Conservation (phyloP, 2,113 vertebrate species). For the Gymnobelideus leadbeateri region DNA sequence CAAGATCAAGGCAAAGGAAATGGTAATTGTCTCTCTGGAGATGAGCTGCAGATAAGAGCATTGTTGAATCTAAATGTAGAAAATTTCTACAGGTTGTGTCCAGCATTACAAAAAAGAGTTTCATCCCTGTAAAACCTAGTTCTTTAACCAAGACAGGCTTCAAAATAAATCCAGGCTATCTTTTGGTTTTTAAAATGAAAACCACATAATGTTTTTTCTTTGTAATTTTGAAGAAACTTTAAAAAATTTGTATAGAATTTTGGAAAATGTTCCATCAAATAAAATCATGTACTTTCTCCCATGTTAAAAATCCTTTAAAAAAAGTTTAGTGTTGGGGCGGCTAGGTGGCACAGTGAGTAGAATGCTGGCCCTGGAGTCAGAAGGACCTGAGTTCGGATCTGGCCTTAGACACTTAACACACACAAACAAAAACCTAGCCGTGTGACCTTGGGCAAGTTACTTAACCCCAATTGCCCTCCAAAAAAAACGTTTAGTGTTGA, state of each 20-base stretch:
- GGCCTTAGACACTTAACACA: too few relatives aligned
- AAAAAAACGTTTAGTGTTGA: slow-evolving; percentile 44
- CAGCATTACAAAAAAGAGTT: slow-evolving; percentile 84
- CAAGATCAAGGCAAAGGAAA: slow-evolving; percentile 96
- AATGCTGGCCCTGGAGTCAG: too few relatives aligned
- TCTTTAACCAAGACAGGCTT: slow-evolving; percentile 73
- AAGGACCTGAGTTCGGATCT: too few relatives aligned
- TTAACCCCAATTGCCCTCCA: too few relatives aligned
- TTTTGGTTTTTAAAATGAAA: slow-evolving; percentile 66
- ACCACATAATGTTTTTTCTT: slow-evolving; percentile 51
- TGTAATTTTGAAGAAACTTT: slow-evolving; percentile 47
- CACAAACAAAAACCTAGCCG: too few relatives aligned
- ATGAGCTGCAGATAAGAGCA: slow-evolving; percentile 89
- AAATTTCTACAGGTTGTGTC: slow-evolving; percentile 85
- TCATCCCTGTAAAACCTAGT: slow-evolving; percentile 74
- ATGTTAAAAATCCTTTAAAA: slow-evolving; percentile 55
- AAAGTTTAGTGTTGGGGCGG: too few relatives aligned
- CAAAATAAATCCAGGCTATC: slow-evolving; percentile 68
- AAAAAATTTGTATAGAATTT: slow-evolving; percentile 50
- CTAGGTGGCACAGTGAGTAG: too few relatives aligned
- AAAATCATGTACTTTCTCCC: slow-evolving; percentile 54
- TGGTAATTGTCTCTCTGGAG: slow-evolving; percentile 96
- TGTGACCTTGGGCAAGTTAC: too few relatives aligned
- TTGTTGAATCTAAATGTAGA: slow-evolving; percentile 89
- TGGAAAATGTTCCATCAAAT: slow-evolving; percentile 59